phyloP scores from a whole-genome alignment of 2,888 invertebrate species.

The Ochropleura leucogaster region DNA sequence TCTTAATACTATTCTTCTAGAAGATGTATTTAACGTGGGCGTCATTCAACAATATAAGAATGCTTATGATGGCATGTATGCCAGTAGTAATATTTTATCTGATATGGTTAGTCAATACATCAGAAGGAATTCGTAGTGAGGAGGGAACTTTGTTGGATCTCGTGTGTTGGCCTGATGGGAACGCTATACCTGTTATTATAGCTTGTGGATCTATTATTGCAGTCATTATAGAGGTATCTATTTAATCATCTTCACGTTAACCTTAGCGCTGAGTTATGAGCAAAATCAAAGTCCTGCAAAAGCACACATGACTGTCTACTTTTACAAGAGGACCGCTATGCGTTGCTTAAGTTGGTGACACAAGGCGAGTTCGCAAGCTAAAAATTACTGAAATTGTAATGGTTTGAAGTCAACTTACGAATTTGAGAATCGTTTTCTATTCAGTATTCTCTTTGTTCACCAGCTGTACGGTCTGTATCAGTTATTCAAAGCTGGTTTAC shows the following conservation, averaged over 20 bases:
- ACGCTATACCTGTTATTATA: conserved; percentile 87
- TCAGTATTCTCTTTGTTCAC: conserved; percentile 6
- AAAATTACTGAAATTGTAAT: background rate
- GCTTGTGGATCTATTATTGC: conserved; percentile 84
- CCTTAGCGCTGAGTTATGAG: background rate
- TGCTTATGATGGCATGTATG: conserved; percentile 87
- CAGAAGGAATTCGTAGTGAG: conserved; percentile 86
- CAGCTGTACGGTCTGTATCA: conserved; percentile 84
- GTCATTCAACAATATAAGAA: conserved; percentile 86
- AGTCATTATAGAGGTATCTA: conserved; percentile 83
- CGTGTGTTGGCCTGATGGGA: conserved; percentile 88
- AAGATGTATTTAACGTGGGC: conserved; percentile 85
- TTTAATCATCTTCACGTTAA: background rate
- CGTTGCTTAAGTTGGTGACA: background rate
- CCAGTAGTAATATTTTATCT: conserved; percentile 87
- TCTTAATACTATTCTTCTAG: background rate
- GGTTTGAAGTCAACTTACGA: background rate
- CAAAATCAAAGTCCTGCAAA: no score
- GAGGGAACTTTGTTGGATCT: conserved; percentile 86
- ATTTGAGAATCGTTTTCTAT: background rate
- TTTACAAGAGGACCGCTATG: no score
- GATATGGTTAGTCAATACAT: conserved; percentile 87
- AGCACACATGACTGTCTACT: no score
- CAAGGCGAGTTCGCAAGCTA: background rate
- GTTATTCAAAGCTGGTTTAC: conserved; percentile 84